Percentiles rank a stretch among this genome's conserved stretches.
phyloP scores from a whole-genome alignment of 2,113 vertebrate genomes.

The Dermatemys mawii region DNA sequence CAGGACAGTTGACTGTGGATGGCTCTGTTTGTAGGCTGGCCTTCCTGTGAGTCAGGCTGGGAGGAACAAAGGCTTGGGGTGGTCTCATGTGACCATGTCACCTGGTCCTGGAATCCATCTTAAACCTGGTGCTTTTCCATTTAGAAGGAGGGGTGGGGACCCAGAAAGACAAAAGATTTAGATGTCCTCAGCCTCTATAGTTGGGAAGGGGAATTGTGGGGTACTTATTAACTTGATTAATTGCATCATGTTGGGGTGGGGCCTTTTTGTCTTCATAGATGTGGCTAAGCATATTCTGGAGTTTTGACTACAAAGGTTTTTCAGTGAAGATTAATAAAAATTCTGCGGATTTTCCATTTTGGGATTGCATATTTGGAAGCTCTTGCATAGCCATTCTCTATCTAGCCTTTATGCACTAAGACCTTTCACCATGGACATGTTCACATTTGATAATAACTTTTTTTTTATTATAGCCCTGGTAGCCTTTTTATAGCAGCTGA shows the following conservation, averaged over 20 bases:
- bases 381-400: background rate
- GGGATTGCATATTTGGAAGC: background rate
- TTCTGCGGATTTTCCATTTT: background rate
- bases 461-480: background rate
- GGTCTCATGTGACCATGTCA: no score
- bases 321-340: background rate
- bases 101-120: no score
- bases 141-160: no score
- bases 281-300: background rate
- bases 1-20: no score
- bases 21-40: no score
- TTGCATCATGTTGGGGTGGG: background rate
- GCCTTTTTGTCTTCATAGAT: background rate
- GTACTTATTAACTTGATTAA: background rate
- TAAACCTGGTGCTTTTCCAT: no score
- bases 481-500: slow-evolving; percentile 28
- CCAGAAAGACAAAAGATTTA: no score
- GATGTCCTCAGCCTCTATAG: background rate
- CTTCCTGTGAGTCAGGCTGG: no score
- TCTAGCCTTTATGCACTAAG: background rate
- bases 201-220: background rate
- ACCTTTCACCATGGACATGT: background rate
- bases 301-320: background rate
- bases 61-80: no score
- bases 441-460: background rate